Conservation (phyloP, 1,140 invertebrate genomes). For the Anagrus nilaparvatae region DNA sequence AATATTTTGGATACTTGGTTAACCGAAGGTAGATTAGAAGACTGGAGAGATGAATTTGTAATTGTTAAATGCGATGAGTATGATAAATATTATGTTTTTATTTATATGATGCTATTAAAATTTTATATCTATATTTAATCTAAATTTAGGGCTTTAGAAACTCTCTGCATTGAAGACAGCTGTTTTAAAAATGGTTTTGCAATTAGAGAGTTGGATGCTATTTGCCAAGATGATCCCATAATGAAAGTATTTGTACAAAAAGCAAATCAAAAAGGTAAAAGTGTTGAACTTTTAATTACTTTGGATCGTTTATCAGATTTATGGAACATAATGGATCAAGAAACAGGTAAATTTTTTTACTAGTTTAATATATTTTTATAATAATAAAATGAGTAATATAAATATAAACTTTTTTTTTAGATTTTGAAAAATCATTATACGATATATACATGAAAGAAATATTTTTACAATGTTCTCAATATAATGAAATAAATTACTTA, state of each 20-base stretch:
- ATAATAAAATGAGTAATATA: not conserved
- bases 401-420: slow-evolving; percentile 19
- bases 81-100: slow-evolving; percentile 12
- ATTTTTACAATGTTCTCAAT: slow-evolving; percentile 28
- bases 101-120: too few species aligned
- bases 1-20: slow-evolving; percentile 46
- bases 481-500: slow-evolving; percentile 8
- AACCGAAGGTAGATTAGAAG: slow-evolving; percentile 42
- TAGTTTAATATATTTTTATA: not conserved
- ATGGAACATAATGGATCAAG: slow-evolving; percentile 25
- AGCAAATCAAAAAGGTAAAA: slow-evolving; percentile 35
- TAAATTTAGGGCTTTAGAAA: slow-evolving; percentile 16
- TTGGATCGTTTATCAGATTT: slow-evolving; percentile 36
- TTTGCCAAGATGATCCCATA: slow-evolving; percentile 30
- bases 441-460: slow-evolving; percentile 30
- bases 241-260: slow-evolving; percentile 34
- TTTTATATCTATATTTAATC: slow-evolving; percentile 9
- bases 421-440: slow-evolving; percentile 24
- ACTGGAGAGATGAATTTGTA: slow-evolving; percentile 46
- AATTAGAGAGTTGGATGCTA: slow-evolving; percentile 21
- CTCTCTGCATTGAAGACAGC: slow-evolving; percentile 17
- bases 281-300: slow-evolving; percentile 35
- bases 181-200: slow-evolving; percentile 26
- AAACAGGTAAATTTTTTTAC: slow-evolving; percentile 16
- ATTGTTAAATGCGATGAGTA: slow-evolving; percentile 33